These are phyloP conservation scores for Calephelis virginiensis DNA, from an alignment of 1,140 invertebrate genomes.

Conservation along the genomic window DNA sequence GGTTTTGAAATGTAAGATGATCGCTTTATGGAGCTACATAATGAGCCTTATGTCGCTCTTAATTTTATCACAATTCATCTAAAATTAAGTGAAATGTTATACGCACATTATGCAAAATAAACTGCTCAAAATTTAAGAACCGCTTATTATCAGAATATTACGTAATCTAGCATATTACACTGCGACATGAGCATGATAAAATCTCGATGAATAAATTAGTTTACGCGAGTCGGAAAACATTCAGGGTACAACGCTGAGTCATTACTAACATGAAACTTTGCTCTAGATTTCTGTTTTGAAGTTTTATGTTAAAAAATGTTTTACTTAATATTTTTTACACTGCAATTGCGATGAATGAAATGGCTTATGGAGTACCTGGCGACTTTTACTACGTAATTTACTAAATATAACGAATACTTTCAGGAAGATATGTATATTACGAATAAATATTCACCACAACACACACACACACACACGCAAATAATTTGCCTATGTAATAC, in stretches of 20 bases:
- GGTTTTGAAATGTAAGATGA: background rate
- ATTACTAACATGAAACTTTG: constrained; percentile 18
- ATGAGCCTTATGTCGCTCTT: background rate
- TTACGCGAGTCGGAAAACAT: constrained; percentile 21
- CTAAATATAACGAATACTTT: no score
- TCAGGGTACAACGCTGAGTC: constrained; percentile 8
- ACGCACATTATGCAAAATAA: constrained; percentile 12
- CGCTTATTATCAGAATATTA: constrained; percentile 16
- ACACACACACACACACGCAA: no score
- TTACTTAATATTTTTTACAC: background rate
- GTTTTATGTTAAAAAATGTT: background rate
- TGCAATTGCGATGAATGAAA: no score
- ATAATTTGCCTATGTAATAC: no score
- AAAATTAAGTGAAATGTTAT: background rate
- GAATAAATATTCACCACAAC: no score
- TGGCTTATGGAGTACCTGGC: no score
- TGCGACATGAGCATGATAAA: constrained; percentile 19
- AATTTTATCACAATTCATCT: background rate
- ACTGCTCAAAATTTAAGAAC: constrained; percentile 11
- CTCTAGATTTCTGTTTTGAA: constrained; percentile 9
- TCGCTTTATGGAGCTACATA: background rate
- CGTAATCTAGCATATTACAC: constrained; percentile 20
- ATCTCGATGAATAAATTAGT: constrained; percentile 23
- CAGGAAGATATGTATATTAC: no score
- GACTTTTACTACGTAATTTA: no score